Evolutionary conservation across 2,888 invertebrate species (phyloP).

Genomic region (Belgica antarctica): DNA sequence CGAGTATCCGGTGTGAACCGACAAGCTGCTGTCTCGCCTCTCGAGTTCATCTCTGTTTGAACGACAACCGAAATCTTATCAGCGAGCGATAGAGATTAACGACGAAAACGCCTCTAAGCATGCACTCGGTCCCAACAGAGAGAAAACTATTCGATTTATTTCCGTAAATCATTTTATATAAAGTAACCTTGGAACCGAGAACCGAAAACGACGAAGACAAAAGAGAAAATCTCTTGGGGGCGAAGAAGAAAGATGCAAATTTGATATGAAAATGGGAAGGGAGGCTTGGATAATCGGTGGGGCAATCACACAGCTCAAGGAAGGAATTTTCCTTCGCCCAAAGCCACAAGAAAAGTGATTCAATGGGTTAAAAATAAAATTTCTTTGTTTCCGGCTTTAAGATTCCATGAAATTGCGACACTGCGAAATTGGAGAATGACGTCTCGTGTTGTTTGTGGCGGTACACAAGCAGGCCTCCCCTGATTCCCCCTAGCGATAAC

Average conservation of each 20-base stretch:
- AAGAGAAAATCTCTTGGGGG: background rate
- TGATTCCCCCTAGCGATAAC: background rate
- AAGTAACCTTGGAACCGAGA: constrained; percentile 29
- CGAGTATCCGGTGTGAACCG: no score
- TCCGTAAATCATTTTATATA: constrained; percentile 33
- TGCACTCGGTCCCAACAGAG: background rate
- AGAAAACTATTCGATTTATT: constrained; percentile 32
- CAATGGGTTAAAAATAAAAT: constrained; percentile 34
- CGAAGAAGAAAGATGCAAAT: constrained; percentile 8
- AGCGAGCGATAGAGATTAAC: constrained; percentile 10
- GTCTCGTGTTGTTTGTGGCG: background rate
- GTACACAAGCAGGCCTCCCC: no score
- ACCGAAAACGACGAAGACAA: background rate
- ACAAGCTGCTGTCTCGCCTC: no score
- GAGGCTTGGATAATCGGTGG: background rate
- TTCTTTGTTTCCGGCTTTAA: constrained; percentile 31
- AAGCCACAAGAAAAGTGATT: constrained; percentile 13
- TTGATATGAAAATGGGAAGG: background rate
- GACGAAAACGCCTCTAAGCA: background rate
- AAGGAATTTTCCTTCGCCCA: background rate
- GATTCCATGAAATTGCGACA: background rate
- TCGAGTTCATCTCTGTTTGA: no score
- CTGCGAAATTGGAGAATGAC: constrained; percentile 2
- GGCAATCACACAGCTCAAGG: no score
- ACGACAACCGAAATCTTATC: background rate